Base-by-base conservation (phyloP, 2,888 invertebrate genomes). In the Eretmocerus hayati region DNA sequence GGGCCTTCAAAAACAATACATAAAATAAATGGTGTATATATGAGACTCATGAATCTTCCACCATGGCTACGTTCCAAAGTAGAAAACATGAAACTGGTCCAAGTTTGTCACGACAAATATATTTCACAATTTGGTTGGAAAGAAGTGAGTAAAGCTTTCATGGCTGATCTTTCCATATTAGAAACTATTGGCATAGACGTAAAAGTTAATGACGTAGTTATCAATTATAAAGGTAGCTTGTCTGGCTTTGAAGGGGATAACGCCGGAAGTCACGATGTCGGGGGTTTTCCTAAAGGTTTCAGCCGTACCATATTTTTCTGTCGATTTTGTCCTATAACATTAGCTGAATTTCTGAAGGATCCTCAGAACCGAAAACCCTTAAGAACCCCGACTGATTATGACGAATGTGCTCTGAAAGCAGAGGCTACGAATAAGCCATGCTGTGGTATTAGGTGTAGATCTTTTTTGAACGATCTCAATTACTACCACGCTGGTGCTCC, bases 21-120 rank as follows among this genome's bases (percentile, higher is more conserved):
- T 42, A 62, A 61, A 54, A 35, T 62, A 15, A 31, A 62, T 11
- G 59, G 56, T 16, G 30, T 64, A 16, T 63, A 63, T 42, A 57
- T 59, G 55, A 45, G 48, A 2, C 20, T 62, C 6, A 6, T 26
- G 11, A 63, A 62, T 52, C 32, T 63, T 16, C 47, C 47, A 6
- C 46, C 58, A 13, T 57, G 54, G 38, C 48, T 58, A 35, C 43
- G 59, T 39, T 55, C 57, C 6, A 47, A 53, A 46, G 49, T 54
- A 16, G 55, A 58, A 13, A 50, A 62, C n/a, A 58, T 61, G 26
- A 57, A 60, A 11, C 51, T 64, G 26, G 57, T 63, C 22, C 47
- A 59, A 20, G 16, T 62, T 8, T 56, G 51, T 44, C 57, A 46
- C 31, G 58, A 62, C 49, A 59, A 26, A n/a, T 41, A 31, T 33